A percentile compares a stretch with the other conserved stretches of the same genome.
Conservation (phyloP, 2,888 invertebrate genomes). For the Pantelozetes paolii region DNA sequence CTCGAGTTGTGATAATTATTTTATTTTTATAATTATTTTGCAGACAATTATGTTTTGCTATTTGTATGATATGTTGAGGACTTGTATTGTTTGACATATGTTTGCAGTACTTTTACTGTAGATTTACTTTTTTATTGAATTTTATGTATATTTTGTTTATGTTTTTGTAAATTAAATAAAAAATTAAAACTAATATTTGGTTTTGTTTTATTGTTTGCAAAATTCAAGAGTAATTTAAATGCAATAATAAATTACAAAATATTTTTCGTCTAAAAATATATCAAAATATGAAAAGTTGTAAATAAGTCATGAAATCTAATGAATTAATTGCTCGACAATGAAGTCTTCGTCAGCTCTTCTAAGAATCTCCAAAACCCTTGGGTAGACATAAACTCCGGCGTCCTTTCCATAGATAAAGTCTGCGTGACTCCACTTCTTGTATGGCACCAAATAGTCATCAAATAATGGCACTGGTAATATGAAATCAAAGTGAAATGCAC, state of each 20-base stretch:
- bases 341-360: not conserved
- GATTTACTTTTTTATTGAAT: no score
- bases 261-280: no score
- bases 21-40: not conserved
- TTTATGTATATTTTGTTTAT: not conserved
- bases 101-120: no score
- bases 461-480: constrained; percentile 34
- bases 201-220: not conserved
- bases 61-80: no score
- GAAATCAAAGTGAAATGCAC: no score
- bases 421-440: constrained; percentile 42
- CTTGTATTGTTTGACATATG: not conserved
- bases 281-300: not conserved
- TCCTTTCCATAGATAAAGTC: constrained; percentile 41
- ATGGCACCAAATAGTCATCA: constrained; percentile 35
- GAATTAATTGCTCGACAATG: not conserved
- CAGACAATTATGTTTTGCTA: no score
- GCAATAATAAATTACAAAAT: no score
- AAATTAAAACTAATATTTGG: not conserved
- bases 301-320: not conserved
- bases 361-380: constrained; percentile 18
- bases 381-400: constrained; percentile 33
- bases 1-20: constrained; percentile 11
- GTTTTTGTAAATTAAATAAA: no score
- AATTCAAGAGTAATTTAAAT: no score